phyloP scores from a whole-genome alignment of 1,140 invertebrate species.

The Drosophila ogumai region DNA sequence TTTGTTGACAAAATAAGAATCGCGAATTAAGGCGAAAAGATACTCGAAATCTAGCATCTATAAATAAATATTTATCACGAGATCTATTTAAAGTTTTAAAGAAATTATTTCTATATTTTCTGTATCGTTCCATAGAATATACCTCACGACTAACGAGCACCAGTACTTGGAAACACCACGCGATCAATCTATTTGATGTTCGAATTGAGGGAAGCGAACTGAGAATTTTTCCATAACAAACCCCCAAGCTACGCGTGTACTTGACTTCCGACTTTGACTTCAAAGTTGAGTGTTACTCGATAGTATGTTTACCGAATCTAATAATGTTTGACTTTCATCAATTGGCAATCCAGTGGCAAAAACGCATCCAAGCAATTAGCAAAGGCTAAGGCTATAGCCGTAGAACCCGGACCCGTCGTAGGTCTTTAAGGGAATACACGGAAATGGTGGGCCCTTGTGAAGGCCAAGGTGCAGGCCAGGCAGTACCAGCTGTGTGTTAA shows the following conservation, averaged over 20 bases:
- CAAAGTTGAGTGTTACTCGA: constrained; percentile 14
- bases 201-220: constrained; percentile 1
- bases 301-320: constrained; percentile 27
- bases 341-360: constrained; percentile 9
- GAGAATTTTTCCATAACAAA: constrained; percentile 8
- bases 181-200: constrained; percentile 23
- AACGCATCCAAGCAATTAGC: constrained; percentile 12
- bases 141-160: not conserved
- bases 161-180: constrained; percentile 1
- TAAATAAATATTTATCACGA: not conserved
- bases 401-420: not conserved
- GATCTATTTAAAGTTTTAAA: not conserved
- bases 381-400: not conserved
- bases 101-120: not conserved
- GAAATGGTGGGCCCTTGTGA: not conserved
- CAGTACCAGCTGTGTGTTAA: constrained; percentile 6
- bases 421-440: not conserved
- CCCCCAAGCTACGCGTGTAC: constrained; percentile 8
- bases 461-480: constrained; percentile 11
- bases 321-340: constrained; percentile 34
- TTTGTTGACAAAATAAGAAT: not conserved
- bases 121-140: not conserved
- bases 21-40: not conserved
- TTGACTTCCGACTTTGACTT: constrained; percentile 41
- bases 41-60: not conserved